Conservation (phyloP, 2,797 vertebrate genomes). For the Scyliorhinus canicula region DNA sequence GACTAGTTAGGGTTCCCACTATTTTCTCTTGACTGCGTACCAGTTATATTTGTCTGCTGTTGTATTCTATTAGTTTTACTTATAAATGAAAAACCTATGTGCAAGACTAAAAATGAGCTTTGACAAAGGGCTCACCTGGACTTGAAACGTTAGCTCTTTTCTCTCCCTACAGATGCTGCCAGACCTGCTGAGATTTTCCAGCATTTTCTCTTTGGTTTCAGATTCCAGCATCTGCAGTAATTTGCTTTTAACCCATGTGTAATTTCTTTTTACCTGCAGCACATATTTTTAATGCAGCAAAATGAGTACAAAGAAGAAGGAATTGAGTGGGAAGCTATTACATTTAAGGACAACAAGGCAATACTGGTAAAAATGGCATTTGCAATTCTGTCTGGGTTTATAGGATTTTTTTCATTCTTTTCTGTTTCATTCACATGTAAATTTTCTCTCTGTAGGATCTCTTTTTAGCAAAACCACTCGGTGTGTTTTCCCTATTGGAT, state of each 20-base stretch:
- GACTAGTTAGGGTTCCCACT: background rate
- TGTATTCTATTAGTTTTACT: background rate
- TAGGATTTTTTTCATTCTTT: background rate
- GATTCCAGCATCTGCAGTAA: no score
- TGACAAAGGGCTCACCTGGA: no score
- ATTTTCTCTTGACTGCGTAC: background rate
- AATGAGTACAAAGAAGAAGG: conserved; percentile 60
- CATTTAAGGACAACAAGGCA: conserved; percentile 62
- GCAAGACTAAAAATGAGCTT: no score
- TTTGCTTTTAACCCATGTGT: no score
- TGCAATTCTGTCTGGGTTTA: background rate
- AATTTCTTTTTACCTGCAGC: conserved; percentile 49
- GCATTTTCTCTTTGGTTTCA: no score
- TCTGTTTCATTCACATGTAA: background rate
- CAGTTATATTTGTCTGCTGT: background rate
- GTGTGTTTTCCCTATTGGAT: conserved; percentile 63
- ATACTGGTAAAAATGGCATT: conserved; percentile 54
- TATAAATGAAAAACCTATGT: no score
- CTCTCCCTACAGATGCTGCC: no score
- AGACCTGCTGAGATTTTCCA: no score
- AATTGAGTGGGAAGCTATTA: conserved; percentile 57
- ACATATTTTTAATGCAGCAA: conserved; percentile 67
- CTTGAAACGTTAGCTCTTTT: no score
- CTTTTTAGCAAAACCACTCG: conserved; percentile 60
- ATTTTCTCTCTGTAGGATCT: conserved; percentile 51